A percentile compares a stretch with the other conserved stretches of the same genome.
These are phyloP conservation scores for Patella ulyssiponensis DNA, from an alignment of 2,888 invertebrate species.

Conservation along the genomic window DNA sequence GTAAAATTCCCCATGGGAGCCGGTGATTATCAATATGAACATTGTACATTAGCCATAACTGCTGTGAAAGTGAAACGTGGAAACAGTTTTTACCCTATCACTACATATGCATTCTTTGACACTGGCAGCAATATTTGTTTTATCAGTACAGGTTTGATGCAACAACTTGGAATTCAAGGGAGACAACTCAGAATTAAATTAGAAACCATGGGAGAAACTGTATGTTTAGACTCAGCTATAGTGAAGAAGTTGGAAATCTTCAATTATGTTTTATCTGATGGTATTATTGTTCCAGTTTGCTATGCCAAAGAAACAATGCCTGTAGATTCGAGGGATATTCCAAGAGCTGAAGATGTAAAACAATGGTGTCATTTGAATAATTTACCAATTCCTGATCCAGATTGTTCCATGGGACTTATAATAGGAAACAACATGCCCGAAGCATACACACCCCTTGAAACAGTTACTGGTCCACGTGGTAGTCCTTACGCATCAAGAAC, in stretches of 20 bases:
- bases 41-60: too few species aligned
- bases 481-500: slow-evolving; percentile 30
- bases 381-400: background rate
- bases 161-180: background rate
- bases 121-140: slow-evolving; percentile 5
- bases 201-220: slow-evolving; percentile 5
- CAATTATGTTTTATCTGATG: background rate
- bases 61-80: too few species aligned
- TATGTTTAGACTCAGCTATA: background rate
- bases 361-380: slow-evolving; percentile 8
- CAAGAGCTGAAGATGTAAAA: slow-evolving; percentile 1
- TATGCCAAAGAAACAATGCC: slow-evolving; percentile 5
- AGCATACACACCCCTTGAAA: background rate
- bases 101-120: slow-evolving; percentile 8
- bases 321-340: background rate
- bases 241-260: background rate
- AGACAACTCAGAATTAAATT: background rate
- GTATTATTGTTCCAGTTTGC: background rate
- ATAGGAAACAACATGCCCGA: slow-evolving; percentile 19
- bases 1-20: too few species aligned
- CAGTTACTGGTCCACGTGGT: background rate
- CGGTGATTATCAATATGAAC: too few species aligned
- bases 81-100: too few species aligned
- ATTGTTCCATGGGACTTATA: background rate
- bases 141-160: background rate